phyloP scores from a whole-genome alignment of 1,140 invertebrate genomes.

The Lepidurus apus region DNA sequence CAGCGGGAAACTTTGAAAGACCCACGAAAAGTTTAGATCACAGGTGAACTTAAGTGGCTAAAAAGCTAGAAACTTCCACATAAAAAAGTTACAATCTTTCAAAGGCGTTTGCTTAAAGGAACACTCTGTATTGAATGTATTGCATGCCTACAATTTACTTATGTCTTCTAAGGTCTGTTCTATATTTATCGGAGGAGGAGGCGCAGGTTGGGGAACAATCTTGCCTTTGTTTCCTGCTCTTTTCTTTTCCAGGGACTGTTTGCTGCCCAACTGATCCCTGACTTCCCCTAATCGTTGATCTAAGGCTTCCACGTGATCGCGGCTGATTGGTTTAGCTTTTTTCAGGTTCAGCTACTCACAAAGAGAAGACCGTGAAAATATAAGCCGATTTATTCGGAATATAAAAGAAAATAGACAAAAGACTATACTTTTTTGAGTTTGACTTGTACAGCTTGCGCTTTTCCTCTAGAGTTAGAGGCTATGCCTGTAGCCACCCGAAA shows the following conservation, averaged over 20 bases:
- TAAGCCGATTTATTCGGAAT: slow-evolving; percentile 9
- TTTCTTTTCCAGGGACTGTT: neutral
- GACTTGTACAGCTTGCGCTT: slow-evolving; percentile 13
- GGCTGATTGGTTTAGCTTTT: slow-evolving; percentile 18
- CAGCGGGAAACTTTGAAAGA: neutral
- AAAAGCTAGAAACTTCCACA: no score
- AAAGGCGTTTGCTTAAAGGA: no score
- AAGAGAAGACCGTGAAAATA: slow-evolving; percentile 1
- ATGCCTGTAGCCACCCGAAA: neutral
- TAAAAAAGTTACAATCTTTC: no score
- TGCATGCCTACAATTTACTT: slow-evolving; percentile 7
- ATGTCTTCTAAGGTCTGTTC: slow-evolving; percentile 4
- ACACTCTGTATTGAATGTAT: neutral
- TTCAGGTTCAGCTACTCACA: slow-evolving; percentile 10
- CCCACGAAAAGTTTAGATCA: neutral
- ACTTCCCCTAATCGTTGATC: slow-evolving; percentile 15
- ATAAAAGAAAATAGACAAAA: neutral
- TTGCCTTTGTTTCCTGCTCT: slow-evolving; percentile 11
- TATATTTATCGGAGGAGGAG: neutral
- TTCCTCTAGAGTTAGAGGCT: neutral
- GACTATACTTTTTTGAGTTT: neutral
- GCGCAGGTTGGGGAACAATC: slow-evolving; percentile 16
- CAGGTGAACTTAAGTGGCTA: neutral
- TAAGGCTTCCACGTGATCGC: slow-evolving; percentile 14
- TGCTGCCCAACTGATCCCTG: slow-evolving; percentile 12